These are phyloP conservation scores for Dicyrtoma fusca DNA, from an alignment of 2,888 invertebrate genomes.

Conservation along the genomic window DNA sequence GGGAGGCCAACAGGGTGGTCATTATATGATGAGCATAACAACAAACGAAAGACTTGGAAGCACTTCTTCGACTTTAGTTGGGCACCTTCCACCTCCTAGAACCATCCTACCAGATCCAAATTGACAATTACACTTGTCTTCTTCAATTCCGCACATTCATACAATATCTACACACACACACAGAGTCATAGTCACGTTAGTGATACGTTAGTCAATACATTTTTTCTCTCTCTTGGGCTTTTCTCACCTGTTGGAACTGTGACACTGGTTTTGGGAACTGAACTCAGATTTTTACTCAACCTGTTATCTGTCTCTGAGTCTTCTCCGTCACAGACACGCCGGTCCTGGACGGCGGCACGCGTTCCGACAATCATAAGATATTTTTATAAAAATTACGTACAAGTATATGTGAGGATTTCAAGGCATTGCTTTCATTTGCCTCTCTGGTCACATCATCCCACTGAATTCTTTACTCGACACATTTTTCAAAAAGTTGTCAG, in stretches of 20 bases:
- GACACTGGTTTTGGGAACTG: background rate
- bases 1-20: slow-evolving; percentile 44
- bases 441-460: too few relatives aligned
- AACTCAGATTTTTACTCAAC: background rate
- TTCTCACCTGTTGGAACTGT: slow-evolving; percentile 1
- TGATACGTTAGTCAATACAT: slow-evolving; percentile 10
- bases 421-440: too few relatives aligned
- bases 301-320: background rate
- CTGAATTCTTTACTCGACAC: too few relatives aligned
- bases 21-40: slow-evolving; percentile 23
- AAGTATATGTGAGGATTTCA: too few relatives aligned
- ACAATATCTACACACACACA: background rate
- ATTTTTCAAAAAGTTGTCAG: too few relatives aligned
- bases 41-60: slow-evolving; percentile 28
- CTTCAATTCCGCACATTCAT: slow-evolving; percentile 5
- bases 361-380: too few relatives aligned
- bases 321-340: background rate
- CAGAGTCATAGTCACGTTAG: background rate
- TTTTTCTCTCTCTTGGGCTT: background rate
- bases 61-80: background rate
- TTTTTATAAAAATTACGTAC: too few relatives aligned
- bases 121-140: slow-evolving; percentile 2
- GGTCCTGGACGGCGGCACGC: background rate
- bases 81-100: slow-evolving; percentile 4
- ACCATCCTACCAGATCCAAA: slow-evolving; percentile 9